phyloP scores from a whole-genome alignment of 2,888 invertebrate species.

The Aradus depressus region DNA sequence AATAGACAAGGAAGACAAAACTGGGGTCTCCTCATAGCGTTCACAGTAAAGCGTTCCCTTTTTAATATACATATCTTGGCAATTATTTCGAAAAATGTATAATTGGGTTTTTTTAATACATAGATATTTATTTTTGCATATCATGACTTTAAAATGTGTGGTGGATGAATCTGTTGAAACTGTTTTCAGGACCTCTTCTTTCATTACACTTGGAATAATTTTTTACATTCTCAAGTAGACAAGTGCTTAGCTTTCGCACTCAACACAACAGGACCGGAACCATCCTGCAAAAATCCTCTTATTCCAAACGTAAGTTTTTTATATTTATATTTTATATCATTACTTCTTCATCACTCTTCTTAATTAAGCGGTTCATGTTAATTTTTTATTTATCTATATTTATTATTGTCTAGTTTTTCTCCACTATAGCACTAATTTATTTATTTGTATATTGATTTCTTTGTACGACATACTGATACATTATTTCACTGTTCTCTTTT shows the following conservation, averaged over 20 bases:
- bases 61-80: too few relatives aligned
- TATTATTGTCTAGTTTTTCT: conserved; percentile 24
- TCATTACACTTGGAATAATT: conserved; percentile 85
- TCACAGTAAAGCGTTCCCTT: too few relatives aligned
- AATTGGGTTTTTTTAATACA: background rate
- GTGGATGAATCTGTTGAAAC: too few relatives aligned
- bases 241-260: conserved; percentile 65
- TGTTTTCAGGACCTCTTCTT: conserved; percentile 76
- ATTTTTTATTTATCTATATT: conserved; percentile 21
- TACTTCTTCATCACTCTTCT: background rate
- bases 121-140: too few relatives aligned
- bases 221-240: conserved; percentile 83
- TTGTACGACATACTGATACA: too few relatives aligned
- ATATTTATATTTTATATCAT: conserved; percentile 29
- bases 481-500: too few relatives aligned
- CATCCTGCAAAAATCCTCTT: conserved; percentile 32
- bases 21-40: too few relatives aligned
- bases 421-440: too few relatives aligned
- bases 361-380: background rate
- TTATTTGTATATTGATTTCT: too few relatives aligned
- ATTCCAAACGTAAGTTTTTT: conserved; percentile 36
- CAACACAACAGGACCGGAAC: conserved; percentile 35
- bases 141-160: too few relatives aligned
- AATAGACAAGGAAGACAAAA: too few relatives aligned
- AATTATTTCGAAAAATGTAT: background rate